Base-by-base conservation (phyloP, 2,113 vertebrate genomes). In the Campylomormyrus numenius region DNA sequence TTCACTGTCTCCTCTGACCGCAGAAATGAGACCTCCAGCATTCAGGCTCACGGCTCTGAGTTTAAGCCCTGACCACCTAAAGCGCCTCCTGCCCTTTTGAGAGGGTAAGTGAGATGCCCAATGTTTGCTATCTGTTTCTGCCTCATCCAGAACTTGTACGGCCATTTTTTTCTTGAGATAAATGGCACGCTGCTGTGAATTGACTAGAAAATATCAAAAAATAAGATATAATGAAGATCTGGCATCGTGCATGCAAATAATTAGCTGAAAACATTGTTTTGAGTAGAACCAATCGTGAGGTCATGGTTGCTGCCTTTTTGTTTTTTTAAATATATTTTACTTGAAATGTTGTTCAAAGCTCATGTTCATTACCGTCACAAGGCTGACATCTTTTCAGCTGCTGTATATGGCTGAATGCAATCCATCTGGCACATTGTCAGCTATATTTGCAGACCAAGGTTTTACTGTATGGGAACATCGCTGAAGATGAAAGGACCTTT, bases 1-100 rank as follows among this genome's bases (percentile, higher is more conserved):
- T 92, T 91, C 93, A 92, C 92, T 91, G 92, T 94, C 93, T 92
- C 86, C 89, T 85, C 90, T 89, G 90, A 48, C 91, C 92, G 93
- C 88, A 92, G 87, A 90, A 77, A 80, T 53, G 52, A 45, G 77
- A 70, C 89, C 70, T 92, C 56, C 89, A 86, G 83, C 7, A 88
- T 9, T 89, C 66, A 58, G 56, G 35, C n/a, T 66, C 84, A 84
- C 90, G n/a, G 45, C 88, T 80, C 66, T 10, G 46, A 83, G 87
- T 89, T 58, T 89, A 83, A 89, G 85, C 58, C 86, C 90, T 9
- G 89, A 35, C 45, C n/a, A 48, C 21, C 58, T 19, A n/a, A 45
- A 80, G 45, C 49, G 21, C 5, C 21, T 21, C 9, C 15, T 58
- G 42, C 27, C 52, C 2, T 88, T 70, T 35, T 42, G 74, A 80